Base-by-base conservation (phyloP, 2,113 vertebrate genomes). In the Halichoeres trimaculatus region DNA sequence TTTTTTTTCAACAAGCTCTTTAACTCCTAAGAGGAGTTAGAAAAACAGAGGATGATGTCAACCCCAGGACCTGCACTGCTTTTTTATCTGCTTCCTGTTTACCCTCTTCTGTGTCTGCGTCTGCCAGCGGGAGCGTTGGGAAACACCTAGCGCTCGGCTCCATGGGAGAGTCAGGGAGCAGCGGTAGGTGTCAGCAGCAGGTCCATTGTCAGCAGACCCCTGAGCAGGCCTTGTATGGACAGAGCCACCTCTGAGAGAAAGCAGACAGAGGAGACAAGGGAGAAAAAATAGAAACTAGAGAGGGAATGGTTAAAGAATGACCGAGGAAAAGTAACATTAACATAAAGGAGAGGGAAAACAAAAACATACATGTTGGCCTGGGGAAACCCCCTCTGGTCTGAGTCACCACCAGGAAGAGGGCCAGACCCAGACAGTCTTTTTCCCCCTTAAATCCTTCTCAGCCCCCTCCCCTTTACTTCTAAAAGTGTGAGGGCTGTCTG, bases 21-120 rank as follows among this genome's bases (percentile, higher is more conserved):
- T 35, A 48, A 71, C 62, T 35, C 62, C 13, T 41, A 23, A 65
- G 59, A 57, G 47, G n/a, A 64, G 48, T 8, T 8, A 43, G 13
- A 50, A 85, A 84, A 85, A 60, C 51, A 84, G 69, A 56, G 12
- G 24, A 73, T 86, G 86, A 86, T 65, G 90, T 85, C 85, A 89
- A 43, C 63, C 38, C 40, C 0, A 60, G 67, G 69, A 65, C 62
- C 45, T 26, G 64, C 23, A 59, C 59, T 53, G 54, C 56, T 75
- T 65, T 30, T 78, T 84, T 68, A 77, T 88, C 86, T 55, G 63
- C 89, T 88, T 91, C 91, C 91, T 90, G 91, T 91, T 91, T 91
- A 83, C 84, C 24, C 58, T 69, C 54, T 51, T 30, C 68, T 70
- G 50, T 70, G 75, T 61, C 68, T 78, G 76, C 6, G 16, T 74